A percentile compares a stretch with the other conserved stretches of the same genome.
Evolutionary conservation across 2,888 invertebrate genomes (phyloP).

Genomic region (Dascillus cervinus): DNA sequence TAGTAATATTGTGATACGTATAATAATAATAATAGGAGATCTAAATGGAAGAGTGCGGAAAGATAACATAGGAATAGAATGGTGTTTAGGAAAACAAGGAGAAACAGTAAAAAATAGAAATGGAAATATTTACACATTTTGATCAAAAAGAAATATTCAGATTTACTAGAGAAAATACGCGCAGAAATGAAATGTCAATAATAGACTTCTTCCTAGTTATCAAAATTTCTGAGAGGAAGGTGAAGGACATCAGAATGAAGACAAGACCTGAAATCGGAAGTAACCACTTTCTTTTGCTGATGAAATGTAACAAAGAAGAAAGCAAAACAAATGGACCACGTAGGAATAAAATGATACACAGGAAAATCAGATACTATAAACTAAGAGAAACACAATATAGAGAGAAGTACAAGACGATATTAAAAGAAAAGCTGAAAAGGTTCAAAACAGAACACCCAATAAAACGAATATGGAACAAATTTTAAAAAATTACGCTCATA

Average conservation of each 20-base stretch:
- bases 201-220: slow-evolving; percentile 2
- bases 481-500: no score
- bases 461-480: background rate
- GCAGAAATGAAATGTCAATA: slow-evolving; percentile 11
- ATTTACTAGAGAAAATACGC: slow-evolving; percentile 5
- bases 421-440: background rate
- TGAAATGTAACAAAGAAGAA: background rate
- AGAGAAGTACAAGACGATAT: background rate
- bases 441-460: background rate
- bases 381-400: background rate
- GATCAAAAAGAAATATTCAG: slow-evolving; percentile 9
- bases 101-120: background rate
- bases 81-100: background rate
- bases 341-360: background rate
- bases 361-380: background rate
- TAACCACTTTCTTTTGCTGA: background rate
- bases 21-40: background rate
- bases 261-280: background rate
- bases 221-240: background rate
- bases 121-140: slow-evolving; percentile 2
- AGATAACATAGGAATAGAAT: background rate
- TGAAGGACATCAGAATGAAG: background rate
- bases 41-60: background rate
- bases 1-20: background rate
- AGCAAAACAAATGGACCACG: background rate